Conservation (phyloP, 2,888 invertebrate species). For the Ectemnius lituratus region DNA sequence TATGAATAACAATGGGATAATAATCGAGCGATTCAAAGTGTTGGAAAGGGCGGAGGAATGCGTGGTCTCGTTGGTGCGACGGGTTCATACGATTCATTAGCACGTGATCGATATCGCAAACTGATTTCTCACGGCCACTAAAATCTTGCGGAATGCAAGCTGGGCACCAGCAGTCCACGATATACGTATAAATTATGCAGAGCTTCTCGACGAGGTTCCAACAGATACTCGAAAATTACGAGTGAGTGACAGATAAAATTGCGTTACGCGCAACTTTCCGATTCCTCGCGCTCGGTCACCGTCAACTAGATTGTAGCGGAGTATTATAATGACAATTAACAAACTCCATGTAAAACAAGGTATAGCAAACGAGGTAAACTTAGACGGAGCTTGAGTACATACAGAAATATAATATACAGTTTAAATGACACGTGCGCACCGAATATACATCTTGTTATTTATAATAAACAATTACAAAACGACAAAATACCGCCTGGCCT, state of each 20-base stretch:
- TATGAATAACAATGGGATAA: conserved; percentile 44
- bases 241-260: not conserved
- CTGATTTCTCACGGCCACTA: conserved; percentile 42
- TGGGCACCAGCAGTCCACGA: too few species aligned
- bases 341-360: conserved; percentile 61
- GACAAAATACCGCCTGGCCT: conserved; percentile 12
- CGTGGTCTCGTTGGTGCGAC: conserved; percentile 50
- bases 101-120: conserved; percentile 48
- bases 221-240: conserved; percentile 24
- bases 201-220: conserved; percentile 4
- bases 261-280: conserved; percentile 37
- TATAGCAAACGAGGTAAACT: conserved; percentile 61
- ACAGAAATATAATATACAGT: conserved; percentile 48
- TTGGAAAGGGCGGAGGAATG: conserved; percentile 19
- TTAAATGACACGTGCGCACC: conserved; percentile 73
- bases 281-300: conserved; percentile 48
- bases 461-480: conserved; percentile 72
- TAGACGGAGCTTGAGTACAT: conserved; percentile 72
- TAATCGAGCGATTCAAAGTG: conserved; percentile 40
- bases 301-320: conserved; percentile 54
- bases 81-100: conserved; percentile 48
- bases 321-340: conserved; percentile 49
- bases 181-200: conserved; percentile 15
- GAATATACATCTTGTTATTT: conserved; percentile 76
- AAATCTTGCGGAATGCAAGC: conserved; percentile 45